Conservation (phyloP, 1,140 invertebrate species). For the Panulirus ornatus region DNA sequence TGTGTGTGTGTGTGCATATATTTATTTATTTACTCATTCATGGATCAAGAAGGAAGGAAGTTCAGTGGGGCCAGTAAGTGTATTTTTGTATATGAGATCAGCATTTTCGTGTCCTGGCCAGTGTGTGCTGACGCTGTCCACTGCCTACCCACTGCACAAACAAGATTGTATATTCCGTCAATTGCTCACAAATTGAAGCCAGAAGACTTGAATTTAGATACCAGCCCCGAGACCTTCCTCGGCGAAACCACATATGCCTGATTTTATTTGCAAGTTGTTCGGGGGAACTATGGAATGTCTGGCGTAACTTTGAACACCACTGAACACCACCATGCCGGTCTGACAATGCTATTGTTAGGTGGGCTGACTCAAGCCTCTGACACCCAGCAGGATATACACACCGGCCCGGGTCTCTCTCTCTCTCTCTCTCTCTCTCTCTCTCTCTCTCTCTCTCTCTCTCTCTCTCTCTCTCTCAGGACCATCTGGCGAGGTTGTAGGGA, state of each 20-base stretch:
- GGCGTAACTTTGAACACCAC: too few species aligned
- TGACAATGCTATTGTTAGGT: constrained; percentile 1
- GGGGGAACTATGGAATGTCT: too few species aligned
- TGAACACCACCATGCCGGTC: neutral
- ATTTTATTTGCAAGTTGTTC: constrained; percentile 33
- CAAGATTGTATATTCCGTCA: constrained; percentile 46
- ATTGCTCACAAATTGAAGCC: constrained; percentile 51
- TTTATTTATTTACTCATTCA: neutral
- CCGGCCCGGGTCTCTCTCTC: too few species aligned
- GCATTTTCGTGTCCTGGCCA: neutral
- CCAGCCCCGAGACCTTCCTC: neutral
- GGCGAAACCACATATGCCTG: neutral
- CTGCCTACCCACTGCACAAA: constrained; percentile 28
- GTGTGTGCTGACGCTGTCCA: neutral
- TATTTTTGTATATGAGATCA: neutral
- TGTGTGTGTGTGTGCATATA: constrained; percentile 24
- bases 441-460: too few species aligned
- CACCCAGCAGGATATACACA: too few species aligned
- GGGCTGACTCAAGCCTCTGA: neutral
- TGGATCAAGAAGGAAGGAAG: too few species aligned
- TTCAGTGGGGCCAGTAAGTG: too few species aligned
- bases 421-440: too few species aligned
- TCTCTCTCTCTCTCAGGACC: too few species aligned
- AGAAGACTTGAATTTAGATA: constrained; percentile 52
- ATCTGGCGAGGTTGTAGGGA: too few species aligned